phyloP scores from a whole-genome alignment of 2,113 vertebrate genomes.

The Hypomesus transpacificus region DNA sequence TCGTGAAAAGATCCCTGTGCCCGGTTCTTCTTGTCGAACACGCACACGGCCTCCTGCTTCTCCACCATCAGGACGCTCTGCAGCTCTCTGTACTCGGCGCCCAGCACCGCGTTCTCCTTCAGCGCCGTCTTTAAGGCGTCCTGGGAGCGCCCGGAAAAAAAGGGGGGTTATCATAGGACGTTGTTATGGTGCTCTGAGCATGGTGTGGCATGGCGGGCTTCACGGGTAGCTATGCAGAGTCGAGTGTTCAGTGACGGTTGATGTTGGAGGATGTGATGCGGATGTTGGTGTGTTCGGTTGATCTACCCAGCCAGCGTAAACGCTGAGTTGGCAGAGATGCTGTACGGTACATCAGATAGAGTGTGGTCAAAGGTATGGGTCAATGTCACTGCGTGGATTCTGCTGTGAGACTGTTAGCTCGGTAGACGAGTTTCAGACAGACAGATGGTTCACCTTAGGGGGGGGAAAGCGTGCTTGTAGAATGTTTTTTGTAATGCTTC shows the following conservation, averaged over 20 bases:
- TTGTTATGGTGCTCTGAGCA: neutral
- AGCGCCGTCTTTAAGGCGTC: slow-evolving; percentile 40
- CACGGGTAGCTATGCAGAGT: too few species aligned
- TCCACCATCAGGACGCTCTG: slow-evolving; percentile 51
- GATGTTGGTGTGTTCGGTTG: neutral
- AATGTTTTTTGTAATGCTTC: too few species aligned
- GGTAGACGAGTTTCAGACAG: too few species aligned
- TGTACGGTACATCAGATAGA: neutral
- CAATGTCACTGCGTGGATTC: neutral
- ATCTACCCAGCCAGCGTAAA: neutral
- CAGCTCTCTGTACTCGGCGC: slow-evolving; percentile 44
- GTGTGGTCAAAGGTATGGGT: slow-evolving; percentile 1
- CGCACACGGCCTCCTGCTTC: slow-evolving; percentile 45
- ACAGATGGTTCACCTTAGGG: too few species aligned
- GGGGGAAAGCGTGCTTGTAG: too few species aligned
- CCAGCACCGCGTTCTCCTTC: slow-evolving; percentile 55
- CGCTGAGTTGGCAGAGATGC: neutral
- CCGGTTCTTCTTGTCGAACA: slow-evolving; percentile 46
- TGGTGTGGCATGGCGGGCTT: neutral
- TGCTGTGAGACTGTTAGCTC: too few species aligned
- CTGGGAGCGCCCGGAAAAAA: slow-evolving; percentile 35
- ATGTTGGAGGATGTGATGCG: too few species aligned
- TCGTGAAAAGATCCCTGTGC: slow-evolving; percentile 43
- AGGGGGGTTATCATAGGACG: neutral
- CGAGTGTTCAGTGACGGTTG: too few species aligned